These are phyloP conservation scores for Arizona elegans DNA, from an alignment of 2,113 vertebrate species.

Conservation along the genomic window DNA sequence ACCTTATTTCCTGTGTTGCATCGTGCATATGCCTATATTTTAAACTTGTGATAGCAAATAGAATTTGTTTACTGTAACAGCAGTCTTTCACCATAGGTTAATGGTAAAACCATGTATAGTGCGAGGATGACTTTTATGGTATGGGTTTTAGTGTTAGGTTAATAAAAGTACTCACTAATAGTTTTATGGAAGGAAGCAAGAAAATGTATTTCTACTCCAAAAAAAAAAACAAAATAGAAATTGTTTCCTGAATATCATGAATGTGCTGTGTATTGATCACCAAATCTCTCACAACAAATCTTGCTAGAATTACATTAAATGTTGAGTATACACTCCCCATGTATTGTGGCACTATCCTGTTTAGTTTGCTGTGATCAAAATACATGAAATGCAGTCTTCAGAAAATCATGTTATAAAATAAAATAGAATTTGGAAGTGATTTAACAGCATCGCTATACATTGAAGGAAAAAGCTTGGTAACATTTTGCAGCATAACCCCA, in stretches of 20 bases:
- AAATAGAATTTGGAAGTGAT: neutral
- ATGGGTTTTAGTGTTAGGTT: conserved; percentile 23
- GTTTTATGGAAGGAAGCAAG: neutral
- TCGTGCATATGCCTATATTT: conserved; percentile 36
- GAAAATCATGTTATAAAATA: neutral
- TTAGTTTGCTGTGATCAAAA: neutral
- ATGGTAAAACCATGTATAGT: neutral
- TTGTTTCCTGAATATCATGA: neutral
- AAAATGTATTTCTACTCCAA: conserved; percentile 5
- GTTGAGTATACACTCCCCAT: conserved; percentile 37
- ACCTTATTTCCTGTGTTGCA: conserved; percentile 47
- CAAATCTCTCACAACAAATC: conserved; percentile 37
- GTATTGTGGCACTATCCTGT: neutral
- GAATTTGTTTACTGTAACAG: conserved; percentile 4
- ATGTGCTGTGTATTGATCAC: conserved; percentile 30
- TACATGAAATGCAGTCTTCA: neutral
- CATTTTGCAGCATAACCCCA: neutral
- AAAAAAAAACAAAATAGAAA: conserved; percentile 21
- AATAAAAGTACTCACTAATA: conserved; percentile 10
- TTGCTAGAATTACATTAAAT: conserved; percentile 57
- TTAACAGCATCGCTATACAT: neutral
- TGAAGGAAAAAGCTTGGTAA: neutral
- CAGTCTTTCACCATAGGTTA: conserved; percentile 33
- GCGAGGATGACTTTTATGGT: neutral
- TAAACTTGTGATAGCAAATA: conserved; percentile 32